Percentiles rank a stretch among this genome's conserved stretches.
Conservation (phyloP, 2,888 invertebrate species). For the Tromatobia lineatoria region DNA sequence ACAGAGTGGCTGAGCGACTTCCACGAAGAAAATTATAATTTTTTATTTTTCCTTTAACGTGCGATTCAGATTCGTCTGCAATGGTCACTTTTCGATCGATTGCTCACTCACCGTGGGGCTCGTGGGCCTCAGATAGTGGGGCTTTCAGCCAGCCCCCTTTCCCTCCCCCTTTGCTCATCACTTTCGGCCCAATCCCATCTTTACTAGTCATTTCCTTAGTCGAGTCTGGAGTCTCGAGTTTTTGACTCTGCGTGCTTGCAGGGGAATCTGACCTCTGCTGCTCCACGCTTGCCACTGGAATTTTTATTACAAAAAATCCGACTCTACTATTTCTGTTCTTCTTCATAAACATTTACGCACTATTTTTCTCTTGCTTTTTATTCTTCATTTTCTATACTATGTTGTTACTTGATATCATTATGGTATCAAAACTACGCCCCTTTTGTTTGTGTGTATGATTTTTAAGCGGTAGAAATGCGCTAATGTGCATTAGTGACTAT, state of each 20-base stretch:
- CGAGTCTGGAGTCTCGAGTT: constrained; percentile 84
- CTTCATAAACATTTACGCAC: constrained; percentile 44
- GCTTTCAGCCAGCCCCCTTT: constrained; percentile 85
- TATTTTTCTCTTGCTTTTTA: constrained; percentile 22
- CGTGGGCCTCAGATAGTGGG: constrained; percentile 84
- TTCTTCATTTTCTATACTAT: constrained; percentile 24
- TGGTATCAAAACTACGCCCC: no score
- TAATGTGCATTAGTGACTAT: neutral
- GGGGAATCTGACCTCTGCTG: constrained; percentile 85
- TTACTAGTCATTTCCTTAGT: constrained; percentile 85
- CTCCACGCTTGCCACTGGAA: constrained; percentile 85
- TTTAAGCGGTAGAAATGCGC: neutral
- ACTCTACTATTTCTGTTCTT: constrained; percentile 75
- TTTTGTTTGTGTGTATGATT: neutral
- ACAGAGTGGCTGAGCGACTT: constrained; percentile 15
- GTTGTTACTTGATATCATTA: neutral
- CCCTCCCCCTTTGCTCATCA: constrained; percentile 84
- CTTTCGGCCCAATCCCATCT: constrained; percentile 84
- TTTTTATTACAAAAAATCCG: constrained; percentile 80
- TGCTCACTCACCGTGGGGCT: constrained; percentile 84
- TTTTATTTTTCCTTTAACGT: neutral
- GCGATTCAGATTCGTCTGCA: constrained; percentile 68
- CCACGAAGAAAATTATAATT: constrained; percentile 11
- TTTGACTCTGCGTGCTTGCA: constrained; percentile 83
- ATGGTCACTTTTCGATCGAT: constrained; percentile 72